Evolutionary conservation across 2,888 invertebrate species (phyloP).

Genomic region (Campopleginae sp.): DNA sequence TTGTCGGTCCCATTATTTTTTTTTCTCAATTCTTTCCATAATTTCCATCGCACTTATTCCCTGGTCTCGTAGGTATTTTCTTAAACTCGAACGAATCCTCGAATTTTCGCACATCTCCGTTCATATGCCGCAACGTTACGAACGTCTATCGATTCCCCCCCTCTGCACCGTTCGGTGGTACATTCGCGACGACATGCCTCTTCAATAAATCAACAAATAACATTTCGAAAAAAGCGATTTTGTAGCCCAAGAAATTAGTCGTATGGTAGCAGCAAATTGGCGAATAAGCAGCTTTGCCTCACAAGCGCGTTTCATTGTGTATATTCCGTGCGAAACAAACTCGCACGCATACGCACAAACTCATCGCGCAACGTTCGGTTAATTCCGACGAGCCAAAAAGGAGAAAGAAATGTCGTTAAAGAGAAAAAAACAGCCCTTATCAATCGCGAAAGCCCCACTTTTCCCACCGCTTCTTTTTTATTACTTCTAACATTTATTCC

Average conservation of each 20-base stretch:
- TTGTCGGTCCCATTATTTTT: not conserved
- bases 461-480: slow-evolving; percentile 26
- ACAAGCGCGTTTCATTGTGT: slow-evolving; percentile 37
- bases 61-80: slow-evolving; percentile 2
- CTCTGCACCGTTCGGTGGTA: slow-evolving; percentile 36
- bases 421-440: slow-evolving; percentile 51
- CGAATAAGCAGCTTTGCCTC: too few relatives aligned
- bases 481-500: slow-evolving; percentile 7
- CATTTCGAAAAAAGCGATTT: not conserved
- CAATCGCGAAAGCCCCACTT: slow-evolving; percentile 38
- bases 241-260: slow-evolving; percentile 43
- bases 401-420: slow-evolving; percentile 44
- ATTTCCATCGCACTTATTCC: too few relatives aligned
- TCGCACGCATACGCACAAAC: slow-evolving; percentile 12
- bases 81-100: not conserved
- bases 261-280: slow-evolving; percentile 36
- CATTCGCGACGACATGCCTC: slow-evolving; percentile 40
- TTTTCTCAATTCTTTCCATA: slow-evolving; percentile 44
- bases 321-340: slow-evolving; percentile 23
- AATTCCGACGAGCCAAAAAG: slow-evolving; percentile 34
- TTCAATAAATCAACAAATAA: slow-evolving; percentile 4
- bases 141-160: slow-evolving; percentile 58
- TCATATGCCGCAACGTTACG: slow-evolving; percentile 48
- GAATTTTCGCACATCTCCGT: slow-evolving; percentile 34
- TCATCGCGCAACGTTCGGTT: slow-evolving; percentile 28